A percentile compares a stretch with the other conserved stretches of the same genome.
Evolutionary conservation across 2,797 vertebrate species (phyloP).

Genomic region (Ataeniobius toweri): DNA sequence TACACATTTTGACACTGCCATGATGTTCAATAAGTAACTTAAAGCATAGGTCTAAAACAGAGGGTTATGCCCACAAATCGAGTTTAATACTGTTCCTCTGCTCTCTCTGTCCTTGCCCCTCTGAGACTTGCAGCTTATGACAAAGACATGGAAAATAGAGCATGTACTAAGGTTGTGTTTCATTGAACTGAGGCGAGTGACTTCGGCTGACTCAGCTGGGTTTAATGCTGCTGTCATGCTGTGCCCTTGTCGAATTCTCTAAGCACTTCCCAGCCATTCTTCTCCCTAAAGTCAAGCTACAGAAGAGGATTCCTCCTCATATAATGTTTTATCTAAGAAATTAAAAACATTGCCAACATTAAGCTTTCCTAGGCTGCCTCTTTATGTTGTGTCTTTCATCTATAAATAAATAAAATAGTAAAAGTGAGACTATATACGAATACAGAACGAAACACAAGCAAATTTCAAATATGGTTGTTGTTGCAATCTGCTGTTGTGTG

Average conservation of each 20-base stretch:
- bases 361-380: background rate
- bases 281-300: background rate
- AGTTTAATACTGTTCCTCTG: background rate
- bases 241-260: background rate
- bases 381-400: background rate
- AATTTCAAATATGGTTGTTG: background rate
- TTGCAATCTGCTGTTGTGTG: background rate
- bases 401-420: background rate
- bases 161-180: conserved; percentile 7
- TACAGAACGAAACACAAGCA: too few relatives aligned
- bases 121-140: background rate
- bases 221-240: conserved; percentile 3
- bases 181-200: background rate
- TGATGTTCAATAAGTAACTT: background rate
- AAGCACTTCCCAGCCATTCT: background rate
- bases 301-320: background rate
- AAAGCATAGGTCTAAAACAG: background rate
- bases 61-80: background rate
- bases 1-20: background rate
- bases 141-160: conserved; percentile 10
- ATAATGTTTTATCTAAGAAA: background rate
- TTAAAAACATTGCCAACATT: background rate
- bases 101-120: background rate
- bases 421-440: too few relatives aligned
- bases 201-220: conserved; percentile 6